These are phyloP conservation scores for Marasmarcha lunaedactyla DNA, from an alignment of 2,888 invertebrate species.

Conservation along the genomic window DNA sequence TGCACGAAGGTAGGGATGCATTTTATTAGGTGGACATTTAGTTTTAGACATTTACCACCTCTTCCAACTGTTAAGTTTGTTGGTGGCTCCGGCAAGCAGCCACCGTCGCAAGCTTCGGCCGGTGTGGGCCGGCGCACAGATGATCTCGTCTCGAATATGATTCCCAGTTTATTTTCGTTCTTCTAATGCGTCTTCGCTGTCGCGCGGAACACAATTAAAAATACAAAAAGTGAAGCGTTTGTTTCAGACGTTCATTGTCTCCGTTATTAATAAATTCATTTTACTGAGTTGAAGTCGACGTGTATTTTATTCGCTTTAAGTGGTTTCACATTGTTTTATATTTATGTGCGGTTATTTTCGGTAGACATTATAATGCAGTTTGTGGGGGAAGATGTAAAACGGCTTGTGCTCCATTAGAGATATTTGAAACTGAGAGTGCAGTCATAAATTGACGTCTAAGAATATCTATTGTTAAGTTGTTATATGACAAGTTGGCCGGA, in stretches of 20 bases:
- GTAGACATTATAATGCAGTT: slow-evolving; percentile 68
- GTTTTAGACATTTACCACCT: background rate
- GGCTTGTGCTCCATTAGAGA: slow-evolving; percentile 66
- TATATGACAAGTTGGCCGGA: slow-evolving; percentile 7
- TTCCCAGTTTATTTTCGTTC: slow-evolving; percentile 63
- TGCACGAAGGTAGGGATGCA: background rate
- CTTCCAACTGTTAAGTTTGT: too few species aligned
- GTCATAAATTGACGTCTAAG: slow-evolving; percentile 63
- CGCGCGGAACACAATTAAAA: slow-evolving; percentile 68
- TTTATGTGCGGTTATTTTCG: slow-evolving; percentile 70
- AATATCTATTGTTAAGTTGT: slow-evolving; percentile 44
- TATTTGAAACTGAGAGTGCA: slow-evolving; percentile 68
- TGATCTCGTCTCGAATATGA: slow-evolving; percentile 54
- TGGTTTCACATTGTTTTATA: slow-evolving; percentile 71
- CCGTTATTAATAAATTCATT: slow-evolving; percentile 71
- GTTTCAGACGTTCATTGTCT: slow-evolving; percentile 71
- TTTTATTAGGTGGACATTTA: background rate
- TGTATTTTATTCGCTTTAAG: slow-evolving; percentile 72
- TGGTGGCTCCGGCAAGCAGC: too few species aligned
- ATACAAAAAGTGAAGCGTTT: slow-evolving; percentile 67
- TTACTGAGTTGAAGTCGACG: slow-evolving; percentile 66
- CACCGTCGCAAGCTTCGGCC: too few species aligned
- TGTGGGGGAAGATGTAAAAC: slow-evolving; percentile 67
- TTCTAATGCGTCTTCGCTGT: slow-evolving; percentile 66
- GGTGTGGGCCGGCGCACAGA: slow-evolving; percentile 12